phyloP scores from a whole-genome alignment of 2,888 invertebrate genomes.

The Cryptocephalus primarius region DNA sequence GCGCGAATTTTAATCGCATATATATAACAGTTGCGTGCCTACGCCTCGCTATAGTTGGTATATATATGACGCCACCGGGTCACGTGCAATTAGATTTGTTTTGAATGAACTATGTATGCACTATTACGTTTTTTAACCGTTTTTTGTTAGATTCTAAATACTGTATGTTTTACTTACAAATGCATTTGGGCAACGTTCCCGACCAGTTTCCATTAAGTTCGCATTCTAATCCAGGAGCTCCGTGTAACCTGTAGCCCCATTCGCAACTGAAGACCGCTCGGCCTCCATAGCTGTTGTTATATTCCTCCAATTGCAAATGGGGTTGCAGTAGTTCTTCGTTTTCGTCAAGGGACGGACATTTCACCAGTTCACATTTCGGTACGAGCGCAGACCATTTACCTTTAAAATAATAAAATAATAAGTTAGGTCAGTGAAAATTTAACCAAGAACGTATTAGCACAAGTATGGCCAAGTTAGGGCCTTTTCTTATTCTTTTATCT shows the following conservation, averaged over 20 bases:
- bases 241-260: conserved; percentile 70
- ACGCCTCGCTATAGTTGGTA: too few relatives aligned
- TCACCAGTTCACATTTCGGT: conserved; percentile 66
- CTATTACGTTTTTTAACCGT: too few relatives aligned
- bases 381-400: conserved; percentile 68
- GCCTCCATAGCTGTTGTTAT: conserved; percentile 73
- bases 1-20: too few relatives aligned
- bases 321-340: conserved; percentile 54
- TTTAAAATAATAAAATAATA: conserved; percentile 29
- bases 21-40: too few relatives aligned
- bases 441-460: too few relatives aligned
- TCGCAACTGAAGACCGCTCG: conserved; percentile 73
- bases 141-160: background rate
- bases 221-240: conserved; percentile 69
- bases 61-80: too few relatives aligned
- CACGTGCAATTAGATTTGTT: too few relatives aligned
- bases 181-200: conserved; percentile 62
- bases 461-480: too few relatives aligned
- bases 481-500: too few relatives aligned
- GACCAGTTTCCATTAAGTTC: conserved; percentile 72
- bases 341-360: conserved; percentile 60
- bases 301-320: conserved; percentile 63
- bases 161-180: conserved; percentile 45
- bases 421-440: background rate
- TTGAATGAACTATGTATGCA: too few relatives aligned